These are phyloP conservation scores for Hippocampus mohnikei DNA, from an alignment of 2,113 vertebrate species.

Conservation along the genomic window DNA sequence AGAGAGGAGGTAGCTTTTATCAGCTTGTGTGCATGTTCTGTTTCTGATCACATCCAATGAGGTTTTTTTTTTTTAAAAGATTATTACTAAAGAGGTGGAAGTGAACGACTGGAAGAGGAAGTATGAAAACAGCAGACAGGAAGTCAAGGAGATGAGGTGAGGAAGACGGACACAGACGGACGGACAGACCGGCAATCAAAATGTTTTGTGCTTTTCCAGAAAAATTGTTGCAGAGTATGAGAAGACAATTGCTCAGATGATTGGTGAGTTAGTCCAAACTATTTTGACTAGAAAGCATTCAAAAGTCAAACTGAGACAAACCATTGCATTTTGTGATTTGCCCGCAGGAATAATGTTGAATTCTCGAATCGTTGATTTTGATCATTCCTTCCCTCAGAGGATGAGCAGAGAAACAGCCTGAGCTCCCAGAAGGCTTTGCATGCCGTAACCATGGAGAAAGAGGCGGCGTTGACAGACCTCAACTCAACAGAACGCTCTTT, in stretches of 20 bases:
- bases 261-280: constrained; percentile 74
- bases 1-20: constrained; percentile 82
- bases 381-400: constrained; percentile 71
- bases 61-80: constrained; percentile 66
- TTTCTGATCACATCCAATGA: constrained; percentile 11
- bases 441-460: constrained; percentile 83
- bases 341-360: too few species aligned
- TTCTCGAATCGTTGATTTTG: neutral
- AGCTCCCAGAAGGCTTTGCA: constrained; percentile 86
- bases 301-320: neutral
- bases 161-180: neutral
- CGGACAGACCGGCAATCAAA: neutral
- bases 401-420: constrained; percentile 84
- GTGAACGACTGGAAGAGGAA: constrained; percentile 89
- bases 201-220: constrained; percentile 60
- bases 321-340: neutral
- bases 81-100: constrained; percentile 91
- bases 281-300: too few species aligned
- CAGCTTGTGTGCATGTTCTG: neutral
- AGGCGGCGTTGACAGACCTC: constrained; percentile 87
- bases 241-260: constrained; percentile 98
- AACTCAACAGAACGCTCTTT: constrained; percentile 95
- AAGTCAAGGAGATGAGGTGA: constrained; percentile 94
- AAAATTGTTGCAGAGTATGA: constrained; percentile 97
- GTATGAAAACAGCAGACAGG: constrained; percentile 82